A percentile compares a stretch with the other conserved stretches of the same genome.
These are phyloP conservation scores for Thymelicus lineola DNA, from an alignment of 2,888 invertebrate species.

Conservation along the genomic window DNA sequence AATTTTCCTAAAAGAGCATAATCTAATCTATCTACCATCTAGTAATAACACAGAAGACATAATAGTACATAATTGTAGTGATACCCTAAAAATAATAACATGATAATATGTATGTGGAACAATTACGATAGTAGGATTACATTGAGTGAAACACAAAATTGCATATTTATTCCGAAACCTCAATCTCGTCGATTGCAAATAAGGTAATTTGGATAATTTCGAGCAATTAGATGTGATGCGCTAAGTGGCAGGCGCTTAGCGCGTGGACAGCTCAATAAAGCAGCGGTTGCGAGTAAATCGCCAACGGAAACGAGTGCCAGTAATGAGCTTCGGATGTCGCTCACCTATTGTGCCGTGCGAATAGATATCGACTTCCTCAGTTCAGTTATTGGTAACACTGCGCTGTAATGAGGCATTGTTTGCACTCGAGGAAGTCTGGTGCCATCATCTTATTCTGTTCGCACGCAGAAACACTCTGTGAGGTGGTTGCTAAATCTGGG, in stretches of 20 bases:
- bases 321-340: slow-evolving; percentile 85
- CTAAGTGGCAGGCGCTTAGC: slow-evolving; percentile 25
- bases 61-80: no score
- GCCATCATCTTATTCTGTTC: slow-evolving; percentile 66
- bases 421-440: slow-evolving; percentile 58
- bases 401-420: slow-evolving; percentile 80
- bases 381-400: slow-evolving; percentile 72
- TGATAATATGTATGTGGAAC: no score
- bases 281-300: slow-evolving; percentile 72
- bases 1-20: no score
- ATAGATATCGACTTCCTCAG: slow-evolving; percentile 84
- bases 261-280: slow-evolving; percentile 35
- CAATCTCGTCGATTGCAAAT: background rate
- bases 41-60: no score
- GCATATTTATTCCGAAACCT: background rate
- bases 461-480: slow-evolving; percentile 61
- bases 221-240: slow-evolving; percentile 20
- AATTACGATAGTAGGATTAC: no score
- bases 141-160: no score
- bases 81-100: no score
- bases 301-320: slow-evolving; percentile 79
- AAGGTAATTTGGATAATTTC: slow-evolving; percentile 16
- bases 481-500: slow-evolving; percentile 59
- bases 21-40: no score
- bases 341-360: slow-evolving; percentile 83